Conservation (phyloP, 2,113 vertebrate species). For the Eidolon helvum region DNA sequence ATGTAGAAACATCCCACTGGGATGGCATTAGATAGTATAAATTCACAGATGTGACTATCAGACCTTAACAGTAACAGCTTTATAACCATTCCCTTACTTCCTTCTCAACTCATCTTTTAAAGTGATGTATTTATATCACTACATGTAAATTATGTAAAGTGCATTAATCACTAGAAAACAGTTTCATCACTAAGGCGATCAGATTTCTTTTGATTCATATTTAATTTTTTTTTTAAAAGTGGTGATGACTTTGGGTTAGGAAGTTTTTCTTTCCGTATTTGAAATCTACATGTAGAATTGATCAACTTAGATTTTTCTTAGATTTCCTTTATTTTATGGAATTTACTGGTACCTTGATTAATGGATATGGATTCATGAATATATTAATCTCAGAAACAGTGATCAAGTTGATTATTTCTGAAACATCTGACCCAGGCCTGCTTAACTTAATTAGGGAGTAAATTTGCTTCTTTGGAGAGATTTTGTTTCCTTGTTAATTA, state of each 20-base stretch:
- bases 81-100: neutral
- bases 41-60: neutral
- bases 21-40: neutral
- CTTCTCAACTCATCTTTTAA: neutral
- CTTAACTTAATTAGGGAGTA: slow-evolving; percentile 46
- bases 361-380: slow-evolving; percentile 10
- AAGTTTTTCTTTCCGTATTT: neutral
- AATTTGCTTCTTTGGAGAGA: slow-evolving; percentile 58
- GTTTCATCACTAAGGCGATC: neutral
- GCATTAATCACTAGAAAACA: neutral
- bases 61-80: neutral
- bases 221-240: neutral
- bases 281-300: neutral
- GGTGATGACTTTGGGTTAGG: neutral
- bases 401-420: slow-evolving; percentile 31
- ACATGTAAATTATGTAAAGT: neutral
- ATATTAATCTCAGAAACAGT: slow-evolving; percentile 45
- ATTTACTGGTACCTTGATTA: neutral
- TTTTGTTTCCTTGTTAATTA: slow-evolving; percentile 59
- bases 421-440: slow-evolving; percentile 45
- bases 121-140: neutral
- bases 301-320: neutral
- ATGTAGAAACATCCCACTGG: neutral
- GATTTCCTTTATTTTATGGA: neutral
- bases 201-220: slow-evolving; percentile 4